Evolutionary conservation across 2,888 invertebrate genomes (phyloP).

Genomic region (Aromia moschata): DNA sequence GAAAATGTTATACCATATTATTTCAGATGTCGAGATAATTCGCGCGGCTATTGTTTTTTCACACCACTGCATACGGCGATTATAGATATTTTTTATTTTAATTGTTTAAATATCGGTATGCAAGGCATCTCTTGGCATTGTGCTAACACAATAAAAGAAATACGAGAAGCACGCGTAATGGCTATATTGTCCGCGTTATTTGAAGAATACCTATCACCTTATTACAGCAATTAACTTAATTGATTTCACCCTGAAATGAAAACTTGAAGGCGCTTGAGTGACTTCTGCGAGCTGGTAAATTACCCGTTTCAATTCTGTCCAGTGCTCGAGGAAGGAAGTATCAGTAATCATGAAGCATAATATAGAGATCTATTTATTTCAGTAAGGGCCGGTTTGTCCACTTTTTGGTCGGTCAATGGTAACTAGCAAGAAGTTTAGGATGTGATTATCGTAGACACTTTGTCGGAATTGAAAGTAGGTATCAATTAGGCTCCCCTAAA

Average conservation of each 20-base stretch:
- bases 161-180: background rate
- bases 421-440: no score
- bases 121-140: slow-evolving; percentile 1
- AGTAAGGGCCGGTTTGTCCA: no score
- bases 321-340: no score
- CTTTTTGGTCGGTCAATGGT: no score
- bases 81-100: slow-evolving; percentile 3
- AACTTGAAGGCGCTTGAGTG: background rate
- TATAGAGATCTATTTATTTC: no score
- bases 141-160: slow-evolving; percentile 3
- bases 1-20: no score
- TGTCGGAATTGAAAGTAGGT: no score
- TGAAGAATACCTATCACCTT: background rate
- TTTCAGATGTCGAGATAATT: slow-evolving; percentile 3
- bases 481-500: no score
- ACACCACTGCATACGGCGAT: slow-evolving; percentile 2
- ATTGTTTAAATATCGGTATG: slow-evolving; percentile 19
- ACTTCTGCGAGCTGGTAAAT: no score
- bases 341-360: no score
- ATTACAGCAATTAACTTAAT: slow-evolving; percentile 2
- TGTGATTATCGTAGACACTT: no score
- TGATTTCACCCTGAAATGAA: slow-evolving; percentile 5
- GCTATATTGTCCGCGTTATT: background rate
- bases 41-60: slow-evolving; percentile 14
- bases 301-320: no score